These are phyloP conservation scores for Blastomussa wellsi DNA, from an alignment of 92 coral and sea anemone species.

Conservation along the genomic window DNA sequence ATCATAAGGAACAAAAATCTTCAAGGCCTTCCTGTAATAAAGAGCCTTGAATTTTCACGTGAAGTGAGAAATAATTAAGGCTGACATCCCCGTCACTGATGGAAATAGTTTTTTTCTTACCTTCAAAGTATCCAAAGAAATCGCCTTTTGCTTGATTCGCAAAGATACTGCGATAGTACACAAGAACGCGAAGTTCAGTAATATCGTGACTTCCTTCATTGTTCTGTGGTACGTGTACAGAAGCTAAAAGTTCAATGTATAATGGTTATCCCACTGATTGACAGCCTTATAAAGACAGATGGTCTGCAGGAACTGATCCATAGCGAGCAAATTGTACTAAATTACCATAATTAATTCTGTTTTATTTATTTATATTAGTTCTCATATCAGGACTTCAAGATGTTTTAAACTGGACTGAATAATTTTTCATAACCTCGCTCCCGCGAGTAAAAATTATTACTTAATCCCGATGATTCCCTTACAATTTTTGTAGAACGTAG, in stretches of 20 bases:
- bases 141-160: background rate
- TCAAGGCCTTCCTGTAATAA: too few relatives aligned
- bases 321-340: background rate
- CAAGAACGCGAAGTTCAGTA: background rate
- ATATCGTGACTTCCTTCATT: background rate
- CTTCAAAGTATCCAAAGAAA: background rate
- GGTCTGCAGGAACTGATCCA: background rate
- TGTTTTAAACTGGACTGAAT: background rate
- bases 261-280: background rate
- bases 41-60: background rate
- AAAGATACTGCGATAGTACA: background rate
- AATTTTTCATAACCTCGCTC: too few relatives aligned
- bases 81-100: background rate
- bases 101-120: background rate
- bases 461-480: too few relatives aligned
- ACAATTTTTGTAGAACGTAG: too few relatives aligned
- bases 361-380: background rate
- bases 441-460: too few relatives aligned
- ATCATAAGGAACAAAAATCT: too few relatives aligned
- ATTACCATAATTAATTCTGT: background rate
- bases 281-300: background rate
- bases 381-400: background rate
- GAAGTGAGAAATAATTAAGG: background rate
- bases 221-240: background rate
- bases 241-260: conserved; percentile 1